These are phyloP conservation scores for Drosophila prostipennis DNA, from an alignment of 2,888 invertebrate species.

Conservation along the genomic window DNA sequence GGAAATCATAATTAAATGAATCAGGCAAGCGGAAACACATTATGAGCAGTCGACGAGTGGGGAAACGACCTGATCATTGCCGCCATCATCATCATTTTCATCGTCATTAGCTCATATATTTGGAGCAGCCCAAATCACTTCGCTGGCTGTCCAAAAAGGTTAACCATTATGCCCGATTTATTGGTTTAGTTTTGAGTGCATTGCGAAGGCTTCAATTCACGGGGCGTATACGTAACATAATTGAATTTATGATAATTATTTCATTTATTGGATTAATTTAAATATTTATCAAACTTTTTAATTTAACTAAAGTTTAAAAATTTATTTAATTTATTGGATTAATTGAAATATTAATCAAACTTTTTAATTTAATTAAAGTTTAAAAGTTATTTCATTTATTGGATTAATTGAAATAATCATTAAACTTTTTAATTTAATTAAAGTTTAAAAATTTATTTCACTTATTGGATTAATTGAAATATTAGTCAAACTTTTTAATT, in stretches of 20 bases:
- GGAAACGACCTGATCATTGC: constrained; percentile 14
- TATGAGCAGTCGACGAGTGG: constrained; percentile 23
- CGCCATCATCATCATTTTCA: constrained; percentile 14
- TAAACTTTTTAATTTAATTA: too few relatives aligned
- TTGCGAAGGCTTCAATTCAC: not conserved
- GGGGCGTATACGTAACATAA: constrained; percentile 7
- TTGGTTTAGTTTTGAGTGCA: not conserved
- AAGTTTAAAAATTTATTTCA: too few relatives aligned
- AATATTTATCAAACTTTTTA: too few relatives aligned
- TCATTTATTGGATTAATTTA: too few relatives aligned
- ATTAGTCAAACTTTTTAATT: too few relatives aligned
- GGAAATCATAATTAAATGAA: constrained; percentile 76
- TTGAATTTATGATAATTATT: not conserved
- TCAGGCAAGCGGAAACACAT: constrained; percentile 64
- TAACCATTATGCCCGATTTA: not conserved
- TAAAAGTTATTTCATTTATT: too few relatives aligned
- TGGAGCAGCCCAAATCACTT: constrained; percentile 2
- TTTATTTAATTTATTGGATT: too few relatives aligned
- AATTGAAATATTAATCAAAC: too few relatives aligned
- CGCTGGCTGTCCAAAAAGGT: constrained; percentile 4
- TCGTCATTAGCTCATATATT: constrained; percentile 8
- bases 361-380: too few relatives aligned
- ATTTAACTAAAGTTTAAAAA: too few relatives aligned
- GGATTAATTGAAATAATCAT: too few relatives aligned
- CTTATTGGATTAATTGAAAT: too few relatives aligned